Evolutionary conservation across 2,888 invertebrate species (phyloP).

Genomic region (Isotomurus palustris): DNA sequence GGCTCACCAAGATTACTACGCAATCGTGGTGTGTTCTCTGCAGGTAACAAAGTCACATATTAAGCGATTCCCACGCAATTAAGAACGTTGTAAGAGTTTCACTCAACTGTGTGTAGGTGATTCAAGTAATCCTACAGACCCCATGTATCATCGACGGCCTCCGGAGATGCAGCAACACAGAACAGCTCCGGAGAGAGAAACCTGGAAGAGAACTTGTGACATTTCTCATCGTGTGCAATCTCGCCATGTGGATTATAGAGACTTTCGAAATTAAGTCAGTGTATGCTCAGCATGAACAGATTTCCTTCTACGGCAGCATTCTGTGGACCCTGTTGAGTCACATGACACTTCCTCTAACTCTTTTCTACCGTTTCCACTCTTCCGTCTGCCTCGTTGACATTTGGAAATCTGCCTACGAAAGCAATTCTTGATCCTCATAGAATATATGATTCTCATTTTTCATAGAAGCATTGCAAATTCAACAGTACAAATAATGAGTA

Average conservation of each 20-base stretch:
- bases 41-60: slow-evolving; percentile 54
- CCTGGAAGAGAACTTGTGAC: slow-evolving; percentile 72
- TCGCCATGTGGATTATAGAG: slow-evolving; percentile 70
- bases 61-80: background rate
- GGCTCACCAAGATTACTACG: slow-evolving; percentile 54
- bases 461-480: too few species aligned
- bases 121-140: slow-evolving; percentile 69
- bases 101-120: slow-evolving; percentile 53
- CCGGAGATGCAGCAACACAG: slow-evolving; percentile 66
- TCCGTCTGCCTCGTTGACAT: slow-evolving; percentile 74
- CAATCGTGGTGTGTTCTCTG: slow-evolving; percentile 55
- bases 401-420: slow-evolving; percentile 68
- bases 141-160: slow-evolving; percentile 68
- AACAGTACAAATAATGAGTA: too few species aligned
- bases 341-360: slow-evolving; percentile 66
- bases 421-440: too few species aligned
- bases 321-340: slow-evolving; percentile 70
- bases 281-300: slow-evolving; percentile 56
- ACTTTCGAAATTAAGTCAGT: slow-evolving; percentile 63
- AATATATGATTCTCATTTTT: too few species aligned
- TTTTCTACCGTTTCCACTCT: slow-evolving; percentile 73
- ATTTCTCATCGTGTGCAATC: slow-evolving; percentile 69
- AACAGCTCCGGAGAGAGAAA: slow-evolving; percentile 60
- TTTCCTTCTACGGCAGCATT: slow-evolving; percentile 65
- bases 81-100: background rate